Evolutionary conservation across 92 coral and sea anemone genomes (phyloP), one percentile per base, ranked within the genome.

Genomic region (Heteractis magnifica): DNA sequence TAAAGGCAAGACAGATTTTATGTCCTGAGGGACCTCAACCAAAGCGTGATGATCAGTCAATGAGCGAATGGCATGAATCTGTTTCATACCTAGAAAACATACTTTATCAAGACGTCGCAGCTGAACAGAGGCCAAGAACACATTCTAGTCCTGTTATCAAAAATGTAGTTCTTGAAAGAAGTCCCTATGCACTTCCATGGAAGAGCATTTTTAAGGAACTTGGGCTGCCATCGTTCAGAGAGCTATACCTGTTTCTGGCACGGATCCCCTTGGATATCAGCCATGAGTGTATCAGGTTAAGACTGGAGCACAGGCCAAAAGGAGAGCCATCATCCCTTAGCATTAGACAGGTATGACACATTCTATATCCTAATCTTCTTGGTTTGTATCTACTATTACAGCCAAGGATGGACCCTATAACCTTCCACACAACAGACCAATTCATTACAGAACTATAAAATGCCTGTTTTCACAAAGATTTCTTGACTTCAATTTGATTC

Each of bases 311-410:
- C 85, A 84, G 98, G 26, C 98, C 98, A 12, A 95, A 92, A 53
- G 98, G 94, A 49, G 98, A 95, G 65, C 98, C 98, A 4, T 95
- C 98, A 41, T 80, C 94, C 48, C 93, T 95, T 23, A 94, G 98
- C 58, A 93, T 95, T 14, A 87, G 95, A 71, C 98, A 95, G 98
- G 98, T 95, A 83, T 7, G 56, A 10, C 12, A 20, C 44, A 34
- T 34, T 34, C 44, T 34, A 2, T 34, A 34, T 34, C 44, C 44
- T 34, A 34, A 34, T 34, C 44, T 34, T 34, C 44, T 34, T 34
- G 44, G 44, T 2, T 34, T 34, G 44, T 34, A 34, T 34, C 44
- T 34, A 2, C 44, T 34, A 34, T 34, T 34, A 0, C 44, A 34
- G 44, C 44, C 44, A 34, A 34, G 44, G 44, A 34, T 34, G 3